phyloP scores from a whole-genome alignment of 2,113 vertebrate species.

The Catharus bicknelli region DNA sequence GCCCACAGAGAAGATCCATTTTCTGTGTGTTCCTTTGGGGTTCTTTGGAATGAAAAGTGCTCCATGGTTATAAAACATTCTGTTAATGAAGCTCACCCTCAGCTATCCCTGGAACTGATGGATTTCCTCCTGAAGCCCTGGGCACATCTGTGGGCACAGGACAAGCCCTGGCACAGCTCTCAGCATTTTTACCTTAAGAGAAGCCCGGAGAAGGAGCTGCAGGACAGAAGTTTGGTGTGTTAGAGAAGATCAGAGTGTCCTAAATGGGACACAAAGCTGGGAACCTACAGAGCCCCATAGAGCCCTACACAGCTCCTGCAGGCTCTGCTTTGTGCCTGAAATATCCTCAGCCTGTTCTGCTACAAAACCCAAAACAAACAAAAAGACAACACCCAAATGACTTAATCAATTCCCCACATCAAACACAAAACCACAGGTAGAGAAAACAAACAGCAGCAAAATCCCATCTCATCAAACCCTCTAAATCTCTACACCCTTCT shows the following conservation, averaged over 20 bases:
- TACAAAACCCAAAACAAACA: not conserved
- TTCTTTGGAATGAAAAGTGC: slow-evolving; percentile 21
- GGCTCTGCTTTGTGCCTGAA: not conserved
- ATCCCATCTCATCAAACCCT: not conserved
- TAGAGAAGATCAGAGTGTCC: not conserved
- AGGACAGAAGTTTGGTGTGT: not conserved
- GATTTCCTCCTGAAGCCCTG: not conserved
- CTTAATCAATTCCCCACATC: not conserved
- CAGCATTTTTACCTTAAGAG: not conserved
- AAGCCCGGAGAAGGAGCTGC: not conserved
- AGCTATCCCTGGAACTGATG: not conserved
- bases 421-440: not conserved
- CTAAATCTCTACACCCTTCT: not conserved
- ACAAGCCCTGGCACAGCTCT: not conserved
- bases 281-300: rapidly evolving
- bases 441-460: not conserved
- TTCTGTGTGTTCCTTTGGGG: slow-evolving; percentile 1
- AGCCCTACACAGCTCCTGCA: not conserved
- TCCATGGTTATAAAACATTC: not conserved
- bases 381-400: not conserved
- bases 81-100: slow-evolving; percentile 1
- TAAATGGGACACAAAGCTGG: not conserved
- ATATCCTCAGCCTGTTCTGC: not conserved
- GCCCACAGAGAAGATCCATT: not conserved
- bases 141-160: not conserved